Percentiles rank a stretch among this genome's conserved stretches.
Evolutionary conservation across 2,113 vertebrate genomes (phyloP).

Genomic region (Regulus satrapa): DNA sequence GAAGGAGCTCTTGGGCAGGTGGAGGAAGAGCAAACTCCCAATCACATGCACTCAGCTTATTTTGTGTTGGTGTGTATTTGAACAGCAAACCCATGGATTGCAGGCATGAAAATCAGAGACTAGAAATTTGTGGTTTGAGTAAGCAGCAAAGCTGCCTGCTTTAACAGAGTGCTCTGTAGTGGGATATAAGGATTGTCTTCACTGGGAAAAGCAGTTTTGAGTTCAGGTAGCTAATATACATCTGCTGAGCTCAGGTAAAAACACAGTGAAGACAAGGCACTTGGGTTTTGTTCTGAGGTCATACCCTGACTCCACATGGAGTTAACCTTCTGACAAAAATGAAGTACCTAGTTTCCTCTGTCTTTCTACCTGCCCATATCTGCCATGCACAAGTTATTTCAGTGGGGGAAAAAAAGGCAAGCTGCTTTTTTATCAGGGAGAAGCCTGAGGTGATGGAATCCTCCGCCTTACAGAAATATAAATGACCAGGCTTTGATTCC

Average conservation of each 20-base stretch:
- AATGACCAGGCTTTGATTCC: conserved; percentile 44
- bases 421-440: conserved; percentile 46
- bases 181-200: conserved; percentile 22
- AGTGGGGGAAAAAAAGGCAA: not conserved
- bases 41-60: not conserved
- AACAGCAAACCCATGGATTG: not conserved
- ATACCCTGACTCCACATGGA: not conserved
- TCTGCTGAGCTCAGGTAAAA: conserved; percentile 46
- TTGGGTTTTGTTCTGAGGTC: conserved; percentile 50
- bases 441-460: conserved; percentile 45
- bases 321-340: conserved; percentile 47
- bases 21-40: not conserved
- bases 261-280: not conserved
- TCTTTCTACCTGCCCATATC: conserved; percentile 31
- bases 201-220: conserved; percentile 32
- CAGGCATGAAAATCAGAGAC: not conserved
- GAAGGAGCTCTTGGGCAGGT: not conserved
- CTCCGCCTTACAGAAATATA: conserved; percentile 27
- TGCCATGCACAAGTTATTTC: conserved; percentile 4
- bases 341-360: conserved; percentile 12
- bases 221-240: conserved; percentile 45
- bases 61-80: conserved; percentile 2
- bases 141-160: conserved; percentile 12
- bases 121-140: not conserved
- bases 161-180: not conserved